Evolutionary conservation across 2,888 invertebrate genomes (phyloP), one percentile per base, ranked within the genome.

Genomic region (Lepidochrysops patricia): DNA sequence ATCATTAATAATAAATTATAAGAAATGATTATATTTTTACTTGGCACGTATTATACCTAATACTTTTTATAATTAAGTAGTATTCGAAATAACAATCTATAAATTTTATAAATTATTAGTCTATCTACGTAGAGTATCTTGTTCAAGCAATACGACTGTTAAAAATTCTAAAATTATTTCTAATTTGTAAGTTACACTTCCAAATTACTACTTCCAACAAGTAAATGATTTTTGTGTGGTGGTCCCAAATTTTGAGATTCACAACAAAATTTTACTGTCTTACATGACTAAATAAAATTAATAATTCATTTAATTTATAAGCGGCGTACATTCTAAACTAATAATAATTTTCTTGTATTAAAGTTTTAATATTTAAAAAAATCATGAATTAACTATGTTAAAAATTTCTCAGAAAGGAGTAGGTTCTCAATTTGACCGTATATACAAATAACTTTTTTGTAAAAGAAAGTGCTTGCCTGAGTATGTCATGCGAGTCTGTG

Each of bases 51-150:
- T n/a, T n/a, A n/a, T 19, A 52, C 13, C 15, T 34, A 34, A 34
- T 13, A 19, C 15, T 9, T 32, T 29, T 23, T 9, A 13, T 49
- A 43, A 43, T 23, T 19, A 19, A 19, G 35, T 35, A 43, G 19
- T 43, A 12, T 23, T 6, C 13, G 23, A 12, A 49, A 4, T 34
- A 13, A 27, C 13, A 23, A 29, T 23, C 13, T 34, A 34, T 34
- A 34, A 34, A 50, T 58, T 49, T 54, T 34, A 62, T 64, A 61
- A 43, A 35, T 35, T n/a, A n/a, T n/a, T 61, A 60, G 60, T 58
- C 63, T 68, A 68, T 64, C 66, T 68, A 67, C 62, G 50, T 58
- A 61, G 68, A 68, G 68, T 64, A 64, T 68, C 68, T 68, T 66
- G 61, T 68, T 64, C 64, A 65, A 61, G 62, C 4, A 5, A 34